These are phyloP conservation scores for Leptodactylus fuscus DNA, from an alignment of 2,113 vertebrate genomes.

Conservation along the genomic window DNA sequence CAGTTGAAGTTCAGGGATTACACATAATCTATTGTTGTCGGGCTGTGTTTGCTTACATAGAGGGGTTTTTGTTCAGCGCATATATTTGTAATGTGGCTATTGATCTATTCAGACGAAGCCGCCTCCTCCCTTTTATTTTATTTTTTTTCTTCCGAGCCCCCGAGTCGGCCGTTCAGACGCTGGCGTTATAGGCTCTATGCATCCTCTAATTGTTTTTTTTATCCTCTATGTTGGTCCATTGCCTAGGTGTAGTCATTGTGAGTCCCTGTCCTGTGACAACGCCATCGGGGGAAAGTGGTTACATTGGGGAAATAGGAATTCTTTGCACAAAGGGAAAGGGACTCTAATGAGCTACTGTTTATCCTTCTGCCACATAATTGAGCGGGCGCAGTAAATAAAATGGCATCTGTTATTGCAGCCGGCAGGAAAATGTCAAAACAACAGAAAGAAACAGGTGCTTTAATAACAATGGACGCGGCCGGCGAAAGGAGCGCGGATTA, in stretches of 20 bases:
- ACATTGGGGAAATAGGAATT: constrained; percentile 67
- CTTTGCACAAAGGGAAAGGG: constrained; percentile 80
- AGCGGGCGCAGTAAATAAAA: constrained; percentile 95
- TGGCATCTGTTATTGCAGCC: constrained; percentile 91
- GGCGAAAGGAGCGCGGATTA: constrained; percentile 27
- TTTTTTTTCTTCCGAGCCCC: constrained; percentile 67
- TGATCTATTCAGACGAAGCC: constrained; percentile 68
- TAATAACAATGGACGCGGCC: constrained; percentile 60
- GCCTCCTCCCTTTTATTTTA: constrained; percentile 63
- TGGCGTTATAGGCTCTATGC: constrained; percentile 66
- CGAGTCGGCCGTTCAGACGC: constrained; percentile 68
- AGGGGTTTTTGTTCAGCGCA: constrained; percentile 67
- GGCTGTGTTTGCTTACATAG: constrained; percentile 74
- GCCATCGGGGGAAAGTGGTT: constrained; percentile 66
- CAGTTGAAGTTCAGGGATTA: constrained; percentile 70
- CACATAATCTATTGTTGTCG: constrained; percentile 72
- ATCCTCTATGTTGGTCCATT: constrained; percentile 63
- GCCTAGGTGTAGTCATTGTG: constrained; percentile 67
- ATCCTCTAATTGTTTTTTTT: constrained; percentile 67
- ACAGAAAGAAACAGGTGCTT: constrained; percentile 76
- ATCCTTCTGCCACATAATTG: constrained; percentile 96
- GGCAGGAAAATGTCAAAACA: constrained; percentile 91
- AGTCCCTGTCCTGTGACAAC: constrained; percentile 68
- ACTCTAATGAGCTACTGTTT: constrained; percentile 96
- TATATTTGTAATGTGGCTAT: constrained; percentile 73